A percentile compares a stretch with the other conserved stretches of the same genome.
phyloP scores from a whole-genome alignment of 2,888 invertebrate species.

The Drosophila mercatorum region DNA sequence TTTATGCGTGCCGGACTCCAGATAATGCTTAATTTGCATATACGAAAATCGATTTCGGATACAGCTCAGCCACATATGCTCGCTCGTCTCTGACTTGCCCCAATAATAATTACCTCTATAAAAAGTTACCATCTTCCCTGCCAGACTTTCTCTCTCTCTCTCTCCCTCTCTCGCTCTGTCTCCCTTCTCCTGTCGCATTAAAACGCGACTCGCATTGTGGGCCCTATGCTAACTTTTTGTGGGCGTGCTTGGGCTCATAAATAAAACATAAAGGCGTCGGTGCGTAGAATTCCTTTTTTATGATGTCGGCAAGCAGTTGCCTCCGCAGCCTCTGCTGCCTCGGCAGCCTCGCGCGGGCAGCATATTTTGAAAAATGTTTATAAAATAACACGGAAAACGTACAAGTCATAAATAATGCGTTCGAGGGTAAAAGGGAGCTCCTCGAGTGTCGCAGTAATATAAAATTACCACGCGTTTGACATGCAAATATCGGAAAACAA shows the following conservation, averaged over 20 bases:
- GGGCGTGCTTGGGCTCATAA: slow-evolving; percentile 69
- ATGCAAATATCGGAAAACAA: slow-evolving; percentile 69
- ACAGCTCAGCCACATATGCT: slow-evolving; percentile 26
- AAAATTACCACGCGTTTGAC: slow-evolving; percentile 74
- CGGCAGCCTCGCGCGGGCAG: slow-evolving; percentile 37
- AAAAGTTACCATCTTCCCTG: slow-evolving; percentile 42
- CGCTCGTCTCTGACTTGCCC: slow-evolving; percentile 12
- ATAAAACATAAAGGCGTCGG: slow-evolving; percentile 77
- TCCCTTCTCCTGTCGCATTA: slow-evolving; percentile 52
- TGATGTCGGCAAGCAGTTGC: slow-evolving; percentile 68
- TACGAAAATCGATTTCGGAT: slow-evolving; percentile 49
- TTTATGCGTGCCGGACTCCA: slow-evolving; percentile 52
- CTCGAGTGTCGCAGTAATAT: slow-evolving; percentile 69
- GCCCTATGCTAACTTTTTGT: slow-evolving; percentile 57
- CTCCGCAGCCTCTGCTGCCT: slow-evolving; percentile 26
- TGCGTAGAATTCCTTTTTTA: slow-evolving; percentile 65
- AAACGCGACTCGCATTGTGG: slow-evolving; percentile 66
- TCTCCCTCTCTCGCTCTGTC: background rate
- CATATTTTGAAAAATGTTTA: slow-evolving; percentile 80
- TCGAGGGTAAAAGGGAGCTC: slow-evolving; percentile 34
- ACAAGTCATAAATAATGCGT: slow-evolving; percentile 81
- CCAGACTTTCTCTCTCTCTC: slow-evolving; percentile 2
- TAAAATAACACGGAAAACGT: slow-evolving; percentile 76
- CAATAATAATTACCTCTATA: slow-evolving; percentile 49
- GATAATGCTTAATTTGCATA: slow-evolving; percentile 65